Base-by-base conservation (phyloP, 2,113 vertebrate genomes). In the Semnornis frantzii region DNA sequence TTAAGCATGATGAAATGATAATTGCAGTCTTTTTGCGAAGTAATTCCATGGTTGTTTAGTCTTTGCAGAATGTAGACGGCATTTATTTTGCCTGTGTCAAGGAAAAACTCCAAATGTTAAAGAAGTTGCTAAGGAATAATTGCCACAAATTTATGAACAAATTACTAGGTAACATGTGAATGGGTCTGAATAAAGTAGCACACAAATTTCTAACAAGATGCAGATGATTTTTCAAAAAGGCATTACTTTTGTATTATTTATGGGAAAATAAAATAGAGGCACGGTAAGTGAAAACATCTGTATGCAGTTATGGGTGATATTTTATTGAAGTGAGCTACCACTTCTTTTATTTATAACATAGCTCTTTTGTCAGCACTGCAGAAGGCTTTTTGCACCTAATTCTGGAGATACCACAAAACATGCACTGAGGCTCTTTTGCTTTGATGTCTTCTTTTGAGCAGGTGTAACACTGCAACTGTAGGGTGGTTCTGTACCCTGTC, bases 1-100 rank as follows among this genome's bases (percentile, higher is more conserved):
- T 97, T 97, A 97, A 95, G 63, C 81, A 75, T 46, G 92, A 96
- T 96, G 95, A 95, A 94, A 94, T 90, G 88, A 96, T 94, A 97
- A 97, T 97, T 96, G 87, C 82, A 88, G 78, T 87, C 93, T 95
- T 93, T 94, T 73, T 46, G 34, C 78, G 55, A 75, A 79, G 83
- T 90, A 96, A 91, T 92, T 94, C 92, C 27, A 44, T 62, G 63
- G 75, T 78, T 96, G 89, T 97, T 97, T 97, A 52, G 94, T 33
- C 84, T 92, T 79, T 89, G 59, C 48, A 82, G 83, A 91, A 78
- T 66, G 59, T 42, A 72, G 75, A 50, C 64, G n/a, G 62, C 63
- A 84, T 91, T 95, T 96, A 90, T 97, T 95, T 94, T 92, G 66
- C 69, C 84, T 18, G 64, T 95, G 73, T 93, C 75, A 83, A 90